A percentile compares a stretch with the other conserved stretches of the same genome.
phyloP scores from a whole-genome alignment of 92 coral and sea anemone genomes.

The Plumapathes pennacea region DNA sequence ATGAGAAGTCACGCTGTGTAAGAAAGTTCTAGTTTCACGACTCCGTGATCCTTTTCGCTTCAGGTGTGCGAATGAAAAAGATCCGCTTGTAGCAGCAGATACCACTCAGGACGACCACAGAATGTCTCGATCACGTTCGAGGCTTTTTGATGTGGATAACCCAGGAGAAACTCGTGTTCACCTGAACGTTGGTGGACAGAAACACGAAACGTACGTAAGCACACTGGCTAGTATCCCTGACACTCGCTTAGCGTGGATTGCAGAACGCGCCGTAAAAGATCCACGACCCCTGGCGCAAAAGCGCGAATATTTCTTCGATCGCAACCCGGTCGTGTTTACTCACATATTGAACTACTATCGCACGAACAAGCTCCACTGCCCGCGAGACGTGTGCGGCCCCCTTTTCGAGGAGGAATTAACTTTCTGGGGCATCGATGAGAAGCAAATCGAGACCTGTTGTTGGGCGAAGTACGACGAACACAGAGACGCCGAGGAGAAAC shows the following conservation, averaged over 20 bases:
- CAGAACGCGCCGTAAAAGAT: conserved; percentile 78
- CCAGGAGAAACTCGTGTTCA: conserved; percentile 84
- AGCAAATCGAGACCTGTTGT: conserved; percentile 94
- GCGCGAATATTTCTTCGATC: conserved; percentile 90
- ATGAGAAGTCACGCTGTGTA: no score
- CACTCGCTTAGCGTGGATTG: conserved; percentile 94
- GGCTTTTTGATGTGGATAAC: conserved; percentile 83
- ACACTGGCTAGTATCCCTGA: conserved; percentile 89
- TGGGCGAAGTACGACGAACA: conserved; percentile 99
- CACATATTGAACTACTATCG: conserved; percentile 94
- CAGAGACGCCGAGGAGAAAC: conserved; percentile 92
- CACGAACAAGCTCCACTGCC: conserved; percentile 94
- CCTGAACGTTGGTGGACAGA: conserved; percentile 94
- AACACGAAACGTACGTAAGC: conserved; percentile 93
- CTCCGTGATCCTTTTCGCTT: no score
- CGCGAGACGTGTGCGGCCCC: conserved; percentile 97
- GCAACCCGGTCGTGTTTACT: conserved; percentile 90
- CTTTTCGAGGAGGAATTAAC: conserved; percentile 91
- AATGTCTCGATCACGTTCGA: conserved; percentile 86
- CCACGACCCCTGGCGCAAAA: conserved; percentile 82
- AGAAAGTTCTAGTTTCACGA: no score
- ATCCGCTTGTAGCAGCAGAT: no score
- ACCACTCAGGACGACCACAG: no score
- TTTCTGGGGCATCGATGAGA: conserved; percentile 96
- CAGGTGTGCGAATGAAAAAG: no score